Conservation (phyloP, 2,888 invertebrate genomes). For the Norana najaformis region DNA sequence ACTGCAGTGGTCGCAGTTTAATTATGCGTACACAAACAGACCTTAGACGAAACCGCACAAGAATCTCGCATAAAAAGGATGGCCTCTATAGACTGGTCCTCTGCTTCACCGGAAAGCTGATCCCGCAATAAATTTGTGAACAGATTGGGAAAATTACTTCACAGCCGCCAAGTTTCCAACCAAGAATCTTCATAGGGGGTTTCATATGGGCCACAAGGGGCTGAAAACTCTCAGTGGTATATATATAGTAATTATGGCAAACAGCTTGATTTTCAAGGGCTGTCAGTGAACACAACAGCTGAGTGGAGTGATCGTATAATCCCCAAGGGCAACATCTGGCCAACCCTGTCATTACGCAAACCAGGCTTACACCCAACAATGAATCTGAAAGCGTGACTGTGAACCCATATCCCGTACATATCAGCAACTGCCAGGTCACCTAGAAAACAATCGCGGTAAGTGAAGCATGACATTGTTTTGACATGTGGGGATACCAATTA, state of each 20-base stretch:
- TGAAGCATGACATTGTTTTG: neutral
- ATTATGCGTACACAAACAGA: neutral
- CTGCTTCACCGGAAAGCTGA: neutral
- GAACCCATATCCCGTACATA: neutral
- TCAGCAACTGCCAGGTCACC: neutral
- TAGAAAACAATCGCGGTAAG: neutral
- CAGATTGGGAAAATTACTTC: neutral
- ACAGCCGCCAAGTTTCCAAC: neutral
- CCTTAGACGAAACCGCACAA: too few species aligned
- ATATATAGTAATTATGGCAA: neutral
- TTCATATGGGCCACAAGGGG: neutral
- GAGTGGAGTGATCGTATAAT: neutral
- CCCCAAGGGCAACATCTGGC: neutral
- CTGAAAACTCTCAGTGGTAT: neutral
- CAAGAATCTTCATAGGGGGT: neutral
- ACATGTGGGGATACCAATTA: neutral
- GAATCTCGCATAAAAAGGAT: too few species aligned
- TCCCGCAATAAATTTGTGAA: neutral
- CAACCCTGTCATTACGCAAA: neutral
- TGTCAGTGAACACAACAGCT: neutral
- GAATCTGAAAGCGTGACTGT: neutral
- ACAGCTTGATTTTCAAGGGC: neutral
- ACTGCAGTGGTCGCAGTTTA: conserved; percentile 13
- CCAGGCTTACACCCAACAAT: neutral
- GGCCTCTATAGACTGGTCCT: too few species aligned